A percentile compares a stretch with the other conserved stretches of the same genome.
Evolutionary conservation across 2,888 invertebrate species (phyloP).

Genomic region (Caenorhabditis wallacei): DNA sequence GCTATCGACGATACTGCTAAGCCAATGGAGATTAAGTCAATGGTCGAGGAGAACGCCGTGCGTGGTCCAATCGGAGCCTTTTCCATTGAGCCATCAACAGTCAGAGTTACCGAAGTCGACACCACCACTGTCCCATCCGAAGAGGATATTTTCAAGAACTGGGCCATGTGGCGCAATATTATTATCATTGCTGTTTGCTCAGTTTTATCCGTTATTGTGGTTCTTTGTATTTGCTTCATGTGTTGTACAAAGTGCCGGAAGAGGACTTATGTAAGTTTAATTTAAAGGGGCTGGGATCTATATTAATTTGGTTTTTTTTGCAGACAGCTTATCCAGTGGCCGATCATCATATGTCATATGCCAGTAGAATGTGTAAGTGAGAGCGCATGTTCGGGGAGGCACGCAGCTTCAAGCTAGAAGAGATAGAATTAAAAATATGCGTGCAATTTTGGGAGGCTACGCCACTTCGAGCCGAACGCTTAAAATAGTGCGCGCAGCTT

Average conservation of each 20-base stretch:
- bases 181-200: constrained; percentile 58
- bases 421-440: no score
- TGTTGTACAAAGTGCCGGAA: constrained; percentile 67
- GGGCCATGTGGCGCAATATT: constrained; percentile 62
- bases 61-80: constrained; percentile 72
- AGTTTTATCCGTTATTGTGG: constrained; percentile 57
- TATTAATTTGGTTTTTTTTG: constrained; percentile 5
- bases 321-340: constrained; percentile 73
- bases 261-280: constrained; percentile 67
- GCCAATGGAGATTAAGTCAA: constrained; percentile 71
- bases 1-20: constrained; percentile 66
- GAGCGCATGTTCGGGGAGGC: no score
- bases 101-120: constrained; percentile 70
- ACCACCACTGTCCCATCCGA: constrained; percentile 41
- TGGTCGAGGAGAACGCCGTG: constrained; percentile 75
- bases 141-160: constrained; percentile 58
- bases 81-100: constrained; percentile 74
- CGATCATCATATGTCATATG: constrained; percentile 65
- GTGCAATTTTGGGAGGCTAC: no score
- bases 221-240: constrained; percentile 46
- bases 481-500: no score
- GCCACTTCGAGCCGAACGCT: no score
- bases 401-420: no score
- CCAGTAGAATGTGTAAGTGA: constrained; percentile 68
- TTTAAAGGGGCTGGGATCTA: background rate